phyloP scores from a whole-genome alignment of 1,140 invertebrate genomes.

The Drosophila subobscura region DNA sequence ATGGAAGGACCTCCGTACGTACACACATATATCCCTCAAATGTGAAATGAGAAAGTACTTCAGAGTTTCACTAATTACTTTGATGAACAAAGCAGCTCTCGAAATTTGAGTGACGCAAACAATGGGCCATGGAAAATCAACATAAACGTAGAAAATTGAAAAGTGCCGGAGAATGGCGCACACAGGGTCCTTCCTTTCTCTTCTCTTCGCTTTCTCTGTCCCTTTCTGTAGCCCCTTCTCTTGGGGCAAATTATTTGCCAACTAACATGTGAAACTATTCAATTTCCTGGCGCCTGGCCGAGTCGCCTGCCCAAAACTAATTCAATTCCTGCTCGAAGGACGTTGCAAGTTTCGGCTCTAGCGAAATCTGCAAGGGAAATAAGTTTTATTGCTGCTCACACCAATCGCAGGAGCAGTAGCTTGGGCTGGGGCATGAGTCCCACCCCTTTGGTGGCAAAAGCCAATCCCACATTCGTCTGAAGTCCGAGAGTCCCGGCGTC shows the following conservation, averaged over 20 bases:
- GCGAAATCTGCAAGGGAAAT: constrained; percentile 19
- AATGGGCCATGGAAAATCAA: constrained; percentile 62
- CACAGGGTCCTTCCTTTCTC: no score
- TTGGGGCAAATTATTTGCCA: constrained; percentile 57
- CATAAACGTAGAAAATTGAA: constrained; percentile 74
- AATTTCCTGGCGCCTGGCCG: constrained; percentile 60
- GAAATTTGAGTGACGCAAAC: constrained; percentile 70
- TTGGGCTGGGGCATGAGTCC: neutral
- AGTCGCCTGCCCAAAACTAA: constrained; percentile 36
- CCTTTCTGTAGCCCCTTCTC: no score
- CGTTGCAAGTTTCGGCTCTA: neutral
- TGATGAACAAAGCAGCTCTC: constrained; percentile 72
- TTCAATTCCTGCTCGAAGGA: constrained; percentile 54
- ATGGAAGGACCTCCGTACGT: neutral
- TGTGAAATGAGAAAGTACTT: constrained; percentile 55
- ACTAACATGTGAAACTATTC: constrained; percentile 78
- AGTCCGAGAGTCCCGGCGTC: no score
- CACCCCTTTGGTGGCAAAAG: constrained; percentile 41
- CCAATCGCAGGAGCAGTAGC: neutral
- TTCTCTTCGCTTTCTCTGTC: no score
- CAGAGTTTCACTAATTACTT: constrained; percentile 76
- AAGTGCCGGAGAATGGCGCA: constrained; percentile 34
- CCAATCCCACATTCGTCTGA: constrained; percentile 60
- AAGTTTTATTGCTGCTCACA: constrained; percentile 52
- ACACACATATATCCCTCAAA: neutral